Base-by-base conservation (phyloP, 1,140 invertebrate species). In the Harlomillsia oculata region DNA sequence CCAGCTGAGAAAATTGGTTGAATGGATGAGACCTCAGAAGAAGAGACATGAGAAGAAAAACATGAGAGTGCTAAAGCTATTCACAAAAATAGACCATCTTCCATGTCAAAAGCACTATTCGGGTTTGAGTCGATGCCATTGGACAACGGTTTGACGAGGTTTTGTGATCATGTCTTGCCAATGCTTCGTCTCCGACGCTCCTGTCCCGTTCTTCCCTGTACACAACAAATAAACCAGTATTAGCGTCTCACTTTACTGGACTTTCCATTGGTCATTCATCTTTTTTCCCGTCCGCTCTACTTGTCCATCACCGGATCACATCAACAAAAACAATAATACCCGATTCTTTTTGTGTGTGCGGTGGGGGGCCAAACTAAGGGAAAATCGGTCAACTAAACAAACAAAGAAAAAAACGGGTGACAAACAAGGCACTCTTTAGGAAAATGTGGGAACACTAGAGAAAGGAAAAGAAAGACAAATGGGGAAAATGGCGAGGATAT, bases 121-220 rank as follows among this genome's bases (percentile, higher is more conserved):
- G 30, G 74, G 74, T 61, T 75, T 72, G 14, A 77, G 67, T 53
- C 73, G 49, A 60, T 64, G 62, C 62, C 62, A 64, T 29, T 64
- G 62, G 6, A 91, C 85, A 56, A 93, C 88, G 52, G 86, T 90
- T 73, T 94, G 89, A 56, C 89, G 75, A 2, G 91, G 90, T 69
- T 94, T 95, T 30, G 87, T 91, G 56, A 95, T 91, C 91, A 95
- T 95, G 68, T 95, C 90, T 67, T 90, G 87, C 89, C 89, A 92
- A 68, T 93, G 89, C 71, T 92, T 92, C 1, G 89, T 89, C 71
- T 93, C 90, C 13, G 85, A 84, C 9, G 89, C 88, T 5, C 89
- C 89, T 20, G 86, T 90, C 16, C 87, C 88, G 66, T 88, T 91
- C 75, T 91, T 90, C 40, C 87, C 88, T 89, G 75, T 21, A 79